Evolutionary conservation across 2,113 vertebrate genomes (phyloP).

Genomic region (Mustela lutreola): DNA sequence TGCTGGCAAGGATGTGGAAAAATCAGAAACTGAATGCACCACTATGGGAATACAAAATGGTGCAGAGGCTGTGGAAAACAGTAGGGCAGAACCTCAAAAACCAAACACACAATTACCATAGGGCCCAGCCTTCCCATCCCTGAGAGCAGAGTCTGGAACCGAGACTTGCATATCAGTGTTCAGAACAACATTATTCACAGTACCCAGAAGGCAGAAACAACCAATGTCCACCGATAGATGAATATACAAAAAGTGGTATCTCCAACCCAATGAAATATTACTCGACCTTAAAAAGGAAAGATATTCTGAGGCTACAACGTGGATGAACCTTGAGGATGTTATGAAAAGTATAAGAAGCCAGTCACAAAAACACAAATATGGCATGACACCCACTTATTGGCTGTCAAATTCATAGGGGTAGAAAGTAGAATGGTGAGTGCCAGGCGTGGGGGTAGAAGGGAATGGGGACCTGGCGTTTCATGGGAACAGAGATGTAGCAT

Average conservation of each 20-base stretch:
- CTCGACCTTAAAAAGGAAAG: not conserved
- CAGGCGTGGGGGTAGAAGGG: too few species aligned
- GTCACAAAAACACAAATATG: not conserved
- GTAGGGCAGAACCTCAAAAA: not conserved
- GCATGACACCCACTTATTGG: not conserved
- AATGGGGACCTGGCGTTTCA: not conserved
- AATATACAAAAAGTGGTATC: not conserved
- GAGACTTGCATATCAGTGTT: too few species aligned
- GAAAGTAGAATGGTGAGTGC: not conserved
- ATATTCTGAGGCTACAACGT: not conserved
- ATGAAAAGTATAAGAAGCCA: not conserved
- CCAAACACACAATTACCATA: not conserved
- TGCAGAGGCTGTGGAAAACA: not conserved
- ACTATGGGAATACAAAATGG: not conserved
- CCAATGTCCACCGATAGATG: rapidly evolving
- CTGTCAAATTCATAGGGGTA: not conserved
- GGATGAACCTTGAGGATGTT: not conserved
- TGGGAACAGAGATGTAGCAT: not conserved
- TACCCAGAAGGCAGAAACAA: not conserved
- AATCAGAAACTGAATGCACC: not conserved
- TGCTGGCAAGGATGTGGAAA: not conserved
- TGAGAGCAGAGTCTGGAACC: not conserved
- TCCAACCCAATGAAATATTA: not conserved
- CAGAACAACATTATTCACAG: not conserved
- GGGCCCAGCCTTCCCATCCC: not conserved